Evolutionary conservation across 2,888 invertebrate species (phyloP), one percentile per base, ranked within the genome.

Genomic region (Dryomyza anilis): DNA sequence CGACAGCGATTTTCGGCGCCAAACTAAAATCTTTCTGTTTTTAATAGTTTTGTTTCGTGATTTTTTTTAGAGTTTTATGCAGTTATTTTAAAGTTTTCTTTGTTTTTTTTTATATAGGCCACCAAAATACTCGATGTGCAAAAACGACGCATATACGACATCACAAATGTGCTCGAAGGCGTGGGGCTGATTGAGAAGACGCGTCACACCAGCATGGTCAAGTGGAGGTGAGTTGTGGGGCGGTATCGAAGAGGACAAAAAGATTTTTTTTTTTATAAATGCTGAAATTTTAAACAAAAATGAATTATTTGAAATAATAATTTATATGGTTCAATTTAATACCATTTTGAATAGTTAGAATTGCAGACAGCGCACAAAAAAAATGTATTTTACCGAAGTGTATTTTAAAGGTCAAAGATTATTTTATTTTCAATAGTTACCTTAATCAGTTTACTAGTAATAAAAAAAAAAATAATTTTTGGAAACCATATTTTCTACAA

Each of bases 141-240:
- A 76, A 93, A 93, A 76, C 84, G 92, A 64, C 85, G 92, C 69
- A 92, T 92, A 69, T 93, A 92, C 78, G 92, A 93, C 76, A 93
- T 93, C 67, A 93, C 92, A 7, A 92, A 93, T 83, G 92, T 92
- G 1, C 83, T 92, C 27, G 92, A 92, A 83, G 92, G 92, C 14
- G 91, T 93, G 76, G 92, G 92, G 10, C 85, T 92, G 10, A 92
- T 93, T 73, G 91, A 91, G 76, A 93, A 93, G 79, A 89, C 88
- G 69, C 89, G 90, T 58, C 92, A 93, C 81, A 92, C 91, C 78
- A 90, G 90, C 73, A 72, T 78, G 21, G 91, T 93, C 67, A 89
- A 91, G 78, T 93, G 92, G 92, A 91, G 91, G 91, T 91, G 84
- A 84, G 76, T 14, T 5, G 10, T 25, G n/a, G 39, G 4, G 52